A percentile compares a stretch with the other conserved stretches of the same genome.
phyloP scores from a whole-genome alignment of 2,797 vertebrate species.

The Peromyscus eremicus region DNA sequence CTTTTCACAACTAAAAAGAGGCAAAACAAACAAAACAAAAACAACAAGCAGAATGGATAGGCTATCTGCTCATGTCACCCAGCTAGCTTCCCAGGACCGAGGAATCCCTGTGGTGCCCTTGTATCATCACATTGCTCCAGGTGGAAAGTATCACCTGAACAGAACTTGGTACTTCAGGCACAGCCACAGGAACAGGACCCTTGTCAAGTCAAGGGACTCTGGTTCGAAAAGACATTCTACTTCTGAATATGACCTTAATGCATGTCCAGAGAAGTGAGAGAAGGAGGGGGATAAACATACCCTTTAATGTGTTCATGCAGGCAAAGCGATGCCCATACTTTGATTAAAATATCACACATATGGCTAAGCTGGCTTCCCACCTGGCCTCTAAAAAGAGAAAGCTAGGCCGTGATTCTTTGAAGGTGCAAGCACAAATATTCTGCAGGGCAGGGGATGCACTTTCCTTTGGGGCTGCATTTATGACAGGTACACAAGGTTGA shows the following conservation, averaged over 20 bases:
- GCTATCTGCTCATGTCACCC: background rate
- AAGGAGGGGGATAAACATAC: background rate
- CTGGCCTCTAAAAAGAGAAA: slow-evolving; percentile 34
- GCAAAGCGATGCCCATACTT: background rate
- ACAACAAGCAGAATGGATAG: background rate
- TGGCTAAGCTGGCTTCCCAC: slow-evolving; percentile 47
- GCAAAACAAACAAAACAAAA: background rate
- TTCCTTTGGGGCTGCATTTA: background rate
- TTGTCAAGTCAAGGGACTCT: slow-evolving; percentile 4
- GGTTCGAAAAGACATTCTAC: background rate
- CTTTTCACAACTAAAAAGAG: slow-evolving; percentile 5
- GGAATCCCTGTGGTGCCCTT: background rate
- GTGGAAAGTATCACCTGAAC: background rate
- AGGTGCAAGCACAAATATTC: background rate
- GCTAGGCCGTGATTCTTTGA: background rate
- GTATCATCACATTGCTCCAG: background rate
- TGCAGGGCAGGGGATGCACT: background rate
- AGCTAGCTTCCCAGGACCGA: background rate
- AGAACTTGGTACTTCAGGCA: background rate
- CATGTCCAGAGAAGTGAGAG: background rate
- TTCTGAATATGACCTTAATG: background rate
- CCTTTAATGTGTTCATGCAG: slow-evolving; percentile 2
- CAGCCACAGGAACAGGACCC: background rate
- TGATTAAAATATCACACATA: slow-evolving; percentile 61
- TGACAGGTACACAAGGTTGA: background rate